Base-by-base conservation (phyloP, 2,113 vertebrate species). In the Phalacrocorax aristotelis region DNA sequence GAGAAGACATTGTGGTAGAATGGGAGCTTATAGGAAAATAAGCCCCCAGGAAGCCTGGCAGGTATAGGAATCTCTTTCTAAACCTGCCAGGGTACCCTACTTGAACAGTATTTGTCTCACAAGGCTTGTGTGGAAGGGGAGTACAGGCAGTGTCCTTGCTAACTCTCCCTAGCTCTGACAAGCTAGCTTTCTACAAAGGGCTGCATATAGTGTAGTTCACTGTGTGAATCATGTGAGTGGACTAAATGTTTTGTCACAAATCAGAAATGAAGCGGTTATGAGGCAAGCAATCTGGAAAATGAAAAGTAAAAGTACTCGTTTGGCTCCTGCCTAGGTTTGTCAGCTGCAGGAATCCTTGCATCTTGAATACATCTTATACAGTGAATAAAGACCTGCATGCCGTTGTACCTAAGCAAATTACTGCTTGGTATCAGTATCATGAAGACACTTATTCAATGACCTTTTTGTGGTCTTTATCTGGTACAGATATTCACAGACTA, bases 81-180 rank as follows among this genome's bases (percentile, higher is more conserved):
- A 76, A 68, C 2, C n/a, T 1, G 0, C 15, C 30, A 55, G n/a
- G 25, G 27, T 55, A 44, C 65, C 22, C 15, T 86, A 1, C 49
- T 60, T 86, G 49, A n/a, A 21, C 19, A 38, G 22, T n/a, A 18
- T 38, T 64, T 87, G n/a, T 72, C 65, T 80, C 7, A 7, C 60
- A 60, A 66, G 74, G 36, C 21, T 40, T 29, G 21, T 62, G 30
- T 55, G 40, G 70, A 75, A 70, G 13, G 49, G 64, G 40, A 91
- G 61, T 70, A 44, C 46, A 84, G 11, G 27, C 51, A 19, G 9
- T 78, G 49, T 89, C 61, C 34, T 84, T 83, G 52, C 11, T 14
- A 19, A 29, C 36, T 94, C 51, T n/a, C 54, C 70, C 51, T 61
- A 19, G 25, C 57, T 88, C 70, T 62, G 70, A 40, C 27, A 54